Percentiles rank a stretch among this genome's conserved stretches.
Evolutionary conservation across 2,797 vertebrate species (phyloP).

Genomic region (Taenioides sp.): DNA sequence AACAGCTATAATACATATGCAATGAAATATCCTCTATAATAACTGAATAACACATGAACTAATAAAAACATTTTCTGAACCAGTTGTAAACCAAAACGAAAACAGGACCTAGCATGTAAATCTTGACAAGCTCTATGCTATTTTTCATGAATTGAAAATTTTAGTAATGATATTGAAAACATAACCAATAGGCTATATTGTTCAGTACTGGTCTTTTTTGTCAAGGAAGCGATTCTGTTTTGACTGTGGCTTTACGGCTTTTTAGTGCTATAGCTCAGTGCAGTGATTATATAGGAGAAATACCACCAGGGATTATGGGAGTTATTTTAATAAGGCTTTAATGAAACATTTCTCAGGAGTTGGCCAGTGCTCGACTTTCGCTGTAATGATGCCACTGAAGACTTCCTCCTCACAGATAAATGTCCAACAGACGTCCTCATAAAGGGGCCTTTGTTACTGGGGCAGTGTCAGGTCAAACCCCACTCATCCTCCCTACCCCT

Average conservation of each 20-base stretch:
- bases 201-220: not conserved
- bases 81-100: too few relatives aligned
- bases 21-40: too few relatives aligned
- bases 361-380: conserved; percentile 39
- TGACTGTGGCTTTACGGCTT: conserved; percentile 23
- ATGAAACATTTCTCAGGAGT: conserved; percentile 64
- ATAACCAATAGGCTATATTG: not conserved
- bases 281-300: conserved; percentile 56
- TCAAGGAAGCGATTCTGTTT: not conserved
- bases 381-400: conserved; percentile 52
- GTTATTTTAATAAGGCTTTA: conserved; percentile 68
- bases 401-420: conserved; percentile 37
- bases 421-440: conserved; percentile 10
- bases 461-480: conserved; percentile 19
- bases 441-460: conserved; percentile 22
- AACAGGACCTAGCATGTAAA: too few relatives aligned
- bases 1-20: too few relatives aligned
- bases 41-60: too few relatives aligned
- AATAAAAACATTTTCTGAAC: too few relatives aligned
- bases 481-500: not conserved
- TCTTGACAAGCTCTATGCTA: too few relatives aligned
- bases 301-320: conserved; percentile 62
- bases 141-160: too few relatives aligned
- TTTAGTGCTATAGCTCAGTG: conserved; percentile 43
- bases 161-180: too few relatives aligned